Conservation (phyloP, 2,113 vertebrate species). For the Sula dactylatra region DNA sequence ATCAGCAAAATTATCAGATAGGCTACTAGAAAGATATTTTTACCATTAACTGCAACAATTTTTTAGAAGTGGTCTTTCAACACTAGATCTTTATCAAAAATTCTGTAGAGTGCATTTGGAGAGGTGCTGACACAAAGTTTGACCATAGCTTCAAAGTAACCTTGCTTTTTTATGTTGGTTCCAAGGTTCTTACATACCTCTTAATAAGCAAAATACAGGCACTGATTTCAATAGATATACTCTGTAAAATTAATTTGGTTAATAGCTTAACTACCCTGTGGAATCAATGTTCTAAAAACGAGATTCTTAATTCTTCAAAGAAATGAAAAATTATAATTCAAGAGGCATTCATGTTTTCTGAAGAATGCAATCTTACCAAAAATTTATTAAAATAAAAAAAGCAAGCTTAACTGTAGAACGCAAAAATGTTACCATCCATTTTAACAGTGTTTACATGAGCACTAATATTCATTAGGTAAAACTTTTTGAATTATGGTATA, state of each 20-base stretch:
- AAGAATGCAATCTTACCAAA: not conserved
- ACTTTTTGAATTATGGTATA: not conserved
- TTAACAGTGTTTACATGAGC: not conserved
- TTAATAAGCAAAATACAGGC: not conserved
- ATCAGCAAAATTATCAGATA: not conserved
- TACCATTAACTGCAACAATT: not conserved
- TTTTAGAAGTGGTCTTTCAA: not conserved
- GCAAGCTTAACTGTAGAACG: not conserved
- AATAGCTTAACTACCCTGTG: not conserved
- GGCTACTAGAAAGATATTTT: not conserved
- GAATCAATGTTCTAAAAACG: not conserved
- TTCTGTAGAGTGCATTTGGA: not conserved
- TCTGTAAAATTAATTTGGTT: not conserved
- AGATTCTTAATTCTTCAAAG: not conserved
- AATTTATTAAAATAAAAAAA: not conserved
- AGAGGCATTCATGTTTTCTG: not conserved
- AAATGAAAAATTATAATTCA: not conserved
- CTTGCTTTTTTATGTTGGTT: not conserved
- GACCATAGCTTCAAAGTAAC: not conserved
- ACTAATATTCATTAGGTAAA: not conserved
- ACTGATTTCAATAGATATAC: not conserved
- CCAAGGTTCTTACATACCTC: not conserved
- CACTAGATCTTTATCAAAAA: not conserved
- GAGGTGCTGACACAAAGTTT: not conserved
- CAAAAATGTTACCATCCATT: not conserved